Evolutionary conservation across 1,140 invertebrate genomes (phyloP), one percentile per base, ranked within the genome.

Genomic region (Drosophila micromelanica): DNA sequence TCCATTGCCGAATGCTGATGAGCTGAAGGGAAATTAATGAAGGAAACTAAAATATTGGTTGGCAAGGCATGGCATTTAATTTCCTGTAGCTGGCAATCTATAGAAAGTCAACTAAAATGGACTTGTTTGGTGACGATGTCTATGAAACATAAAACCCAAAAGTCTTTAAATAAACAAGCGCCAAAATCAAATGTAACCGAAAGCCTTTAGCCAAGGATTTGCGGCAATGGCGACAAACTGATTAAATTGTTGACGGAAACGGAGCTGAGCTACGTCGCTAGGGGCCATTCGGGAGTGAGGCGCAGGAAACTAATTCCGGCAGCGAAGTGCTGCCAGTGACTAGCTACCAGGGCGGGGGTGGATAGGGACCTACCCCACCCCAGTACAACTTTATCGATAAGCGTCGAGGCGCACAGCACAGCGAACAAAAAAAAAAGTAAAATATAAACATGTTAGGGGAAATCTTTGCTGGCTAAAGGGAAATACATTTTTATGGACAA

Each of bases 401-500:
- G 79, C 84, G 84, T 76, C 64, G 49, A 72, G 42, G 48, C 48
- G 45, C 56, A 56, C 32, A 37, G 48, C 48, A 8, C 20, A 38
- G 27, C 32, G 38, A 43, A 46, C n/a, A 56, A 51, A 57, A 57
- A 49, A 51, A 49, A 52, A 54, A 59, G 57, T 13, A 49, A 59
- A 20, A 59, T 74, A 70, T 62, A 45, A 55, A 59, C 56, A 64
- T 64, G 63, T 68, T 69, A 49, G 40, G 54, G 73, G 76, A 73
- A 68, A 77, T 82, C 68, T 86, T 70, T 75, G 64, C 56, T 72
- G 81, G 81, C 80, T 80, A 86, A 81, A 86, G 81, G 85, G 80
- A 84, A 89, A 89, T 90, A 89, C 84, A 89, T 84, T 89, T 89
- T 89, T 89, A 89, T 89, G 84, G 84, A 89, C 84, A 89, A 89